A percentile compares a stretch with the other conserved stretches of the same genome.
phyloP scores from a whole-genome alignment of 2,797 vertebrate species.

The Hoplostethus mediterraneus region DNA sequence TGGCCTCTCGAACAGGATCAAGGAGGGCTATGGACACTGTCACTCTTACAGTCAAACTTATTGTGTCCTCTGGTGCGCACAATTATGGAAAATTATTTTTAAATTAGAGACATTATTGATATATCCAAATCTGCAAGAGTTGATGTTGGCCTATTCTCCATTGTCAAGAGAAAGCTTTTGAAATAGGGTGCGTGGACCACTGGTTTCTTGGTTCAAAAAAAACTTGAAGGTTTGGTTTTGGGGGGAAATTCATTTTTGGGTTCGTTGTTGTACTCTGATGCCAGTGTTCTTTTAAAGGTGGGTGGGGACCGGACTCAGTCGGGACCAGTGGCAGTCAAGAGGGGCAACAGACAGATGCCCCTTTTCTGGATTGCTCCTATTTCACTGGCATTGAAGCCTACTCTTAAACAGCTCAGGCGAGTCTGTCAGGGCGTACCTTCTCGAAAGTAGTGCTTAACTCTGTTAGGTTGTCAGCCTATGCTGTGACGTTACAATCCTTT shows the following conservation, averaged over 20 bases:
- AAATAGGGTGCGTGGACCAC: constrained; percentile 3
- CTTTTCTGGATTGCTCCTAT: constrained; percentile 2
- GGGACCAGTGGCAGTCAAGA: not conserved
- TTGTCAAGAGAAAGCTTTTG: constrained; percentile 9
- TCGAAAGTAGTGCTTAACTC: not conserved
- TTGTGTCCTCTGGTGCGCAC: not conserved
- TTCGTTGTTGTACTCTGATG: not conserved
- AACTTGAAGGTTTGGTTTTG: not conserved
- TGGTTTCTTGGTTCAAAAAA: not conserved
- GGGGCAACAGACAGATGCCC: constrained; percentile 12
- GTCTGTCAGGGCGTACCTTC: not conserved
- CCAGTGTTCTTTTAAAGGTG: not conserved
- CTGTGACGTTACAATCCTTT: constrained; percentile 2
- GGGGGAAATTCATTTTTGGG: not conserved
- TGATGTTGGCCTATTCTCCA: not conserved
- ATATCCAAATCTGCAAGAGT: not conserved
- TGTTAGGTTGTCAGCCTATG: not conserved
- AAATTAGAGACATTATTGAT: not conserved
- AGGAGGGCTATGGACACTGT: not conserved
- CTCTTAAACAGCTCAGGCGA: not conserved
- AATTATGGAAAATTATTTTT: not conserved
- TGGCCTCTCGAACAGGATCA: not conserved
- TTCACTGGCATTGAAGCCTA: constrained; percentile 1
- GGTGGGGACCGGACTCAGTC: not conserved
- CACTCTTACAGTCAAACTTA: not conserved